Evolutionary conservation across 1,140 invertebrate genomes (phyloP).

Genomic region (Colletes gigas): DNA sequence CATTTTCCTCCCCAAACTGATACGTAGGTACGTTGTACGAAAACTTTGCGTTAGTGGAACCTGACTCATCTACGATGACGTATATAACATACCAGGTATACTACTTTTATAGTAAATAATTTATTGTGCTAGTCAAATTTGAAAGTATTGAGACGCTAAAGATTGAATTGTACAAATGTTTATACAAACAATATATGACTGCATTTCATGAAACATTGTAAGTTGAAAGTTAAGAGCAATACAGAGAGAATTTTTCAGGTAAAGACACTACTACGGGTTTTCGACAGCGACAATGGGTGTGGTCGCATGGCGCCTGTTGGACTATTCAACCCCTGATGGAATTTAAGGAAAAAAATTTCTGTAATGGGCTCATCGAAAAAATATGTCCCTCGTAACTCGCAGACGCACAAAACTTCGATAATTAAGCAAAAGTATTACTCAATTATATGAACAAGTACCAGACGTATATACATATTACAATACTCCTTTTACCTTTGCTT

Average conservation of each 20-base stretch:
- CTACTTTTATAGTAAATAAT: too few relatives aligned
- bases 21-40: not conserved
- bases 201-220: too few relatives aligned
- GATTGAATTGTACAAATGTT: too few relatives aligned
- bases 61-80: not conserved
- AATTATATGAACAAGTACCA: too few relatives aligned
- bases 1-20: not conserved
- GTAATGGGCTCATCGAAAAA: not conserved
- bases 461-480: too few relatives aligned
- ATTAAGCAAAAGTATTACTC: not conserved
- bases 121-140: too few relatives aligned
- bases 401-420: not conserved
- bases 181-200: too few relatives aligned
- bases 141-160: too few relatives aligned
- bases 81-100: too few relatives aligned
- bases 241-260: conserved; percentile 15
- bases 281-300: conserved; percentile 42
- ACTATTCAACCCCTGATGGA: conserved; percentile 14
- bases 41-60: not conserved
- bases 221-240: conserved; percentile 6
- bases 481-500: too few relatives aligned
- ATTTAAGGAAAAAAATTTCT: conserved; percentile 20
- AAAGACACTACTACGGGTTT: conserved; percentile 2
- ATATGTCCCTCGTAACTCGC: not conserved
- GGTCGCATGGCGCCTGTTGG: conserved; percentile 38